phyloP scores from a whole-genome alignment of 2,888 invertebrate genomes.

The Congeria kusceri region DNA sequence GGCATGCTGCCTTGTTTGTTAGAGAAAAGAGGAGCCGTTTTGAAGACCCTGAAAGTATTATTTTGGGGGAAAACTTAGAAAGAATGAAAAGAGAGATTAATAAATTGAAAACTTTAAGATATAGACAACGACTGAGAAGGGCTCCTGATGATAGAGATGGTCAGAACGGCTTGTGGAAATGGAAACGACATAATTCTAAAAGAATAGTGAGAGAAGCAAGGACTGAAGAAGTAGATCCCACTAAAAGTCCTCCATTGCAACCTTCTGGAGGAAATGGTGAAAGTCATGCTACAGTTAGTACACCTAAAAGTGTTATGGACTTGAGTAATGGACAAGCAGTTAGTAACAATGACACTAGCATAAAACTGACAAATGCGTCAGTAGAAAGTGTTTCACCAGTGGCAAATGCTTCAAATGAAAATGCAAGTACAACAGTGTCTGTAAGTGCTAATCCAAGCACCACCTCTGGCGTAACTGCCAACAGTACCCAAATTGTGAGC shows the following conservation, averaged over 20 bases:
- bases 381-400: background rate
- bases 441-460: background rate
- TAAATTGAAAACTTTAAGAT: too few species aligned
- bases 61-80: too few species aligned
- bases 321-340: background rate
- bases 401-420: background rate
- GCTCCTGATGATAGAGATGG: background rate
- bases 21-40: too few species aligned
- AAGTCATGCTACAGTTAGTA: background rate
- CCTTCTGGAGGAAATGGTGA: background rate
- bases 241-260: background rate
- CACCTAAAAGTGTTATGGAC: background rate
- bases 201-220: background rate
- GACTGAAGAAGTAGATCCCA: background rate
- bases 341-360: background rate
- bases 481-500: background rate
- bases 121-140: background rate
- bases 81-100: too few species aligned
- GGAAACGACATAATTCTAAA: background rate
- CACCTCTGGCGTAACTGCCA: background rate
- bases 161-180: conserved; percentile 13
- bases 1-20: too few species aligned
- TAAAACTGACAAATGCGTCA: background rate
- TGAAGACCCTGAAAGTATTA: too few species aligned
- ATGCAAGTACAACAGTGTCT: background rate